Evolutionary conservation across 2,797 vertebrate genomes (phyloP).

Genomic region (Chloroceryle inda): DNA sequence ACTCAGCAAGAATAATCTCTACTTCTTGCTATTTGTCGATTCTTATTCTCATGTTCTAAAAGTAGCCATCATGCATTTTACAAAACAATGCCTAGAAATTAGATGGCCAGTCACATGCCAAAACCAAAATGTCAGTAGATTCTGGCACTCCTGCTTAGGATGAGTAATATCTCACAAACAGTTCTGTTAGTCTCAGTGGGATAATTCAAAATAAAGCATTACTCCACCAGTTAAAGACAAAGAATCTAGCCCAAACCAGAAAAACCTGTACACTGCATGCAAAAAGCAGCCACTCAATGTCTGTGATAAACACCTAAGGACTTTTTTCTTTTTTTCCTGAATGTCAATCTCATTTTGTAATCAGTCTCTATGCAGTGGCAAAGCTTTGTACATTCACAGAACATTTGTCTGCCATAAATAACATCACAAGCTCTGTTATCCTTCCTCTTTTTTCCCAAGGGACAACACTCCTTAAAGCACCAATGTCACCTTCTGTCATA

Average conservation of each 20-base stretch:
- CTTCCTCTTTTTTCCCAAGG: background rate
- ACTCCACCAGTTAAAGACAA: background rate
- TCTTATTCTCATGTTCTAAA: background rate
- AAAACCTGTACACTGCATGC: background rate
- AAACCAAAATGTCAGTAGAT: background rate
- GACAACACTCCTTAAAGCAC: background rate
- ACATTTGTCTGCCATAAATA: background rate
- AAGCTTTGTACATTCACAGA: background rate
- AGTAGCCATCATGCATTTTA: background rate
- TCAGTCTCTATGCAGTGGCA: background rate
- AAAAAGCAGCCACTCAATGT: background rate
- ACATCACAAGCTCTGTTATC: slow-evolving; percentile 8
- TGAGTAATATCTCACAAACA: background rate
- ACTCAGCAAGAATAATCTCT: slow-evolving; percentile 19
- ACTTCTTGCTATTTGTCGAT: background rate
- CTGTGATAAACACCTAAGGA: background rate
- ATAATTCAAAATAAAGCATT: background rate
- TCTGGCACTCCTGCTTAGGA: background rate
- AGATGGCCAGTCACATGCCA: background rate
- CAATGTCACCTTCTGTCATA: slow-evolving; percentile 4
- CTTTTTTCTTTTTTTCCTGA: background rate
- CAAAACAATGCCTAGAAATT: background rate
- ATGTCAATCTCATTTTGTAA: background rate
- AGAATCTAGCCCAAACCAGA: background rate
- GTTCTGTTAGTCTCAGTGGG: background rate